Base-by-base conservation (phyloP, 23 tunicate species). In the Oikopleura vanhoeffeni region DNA sequence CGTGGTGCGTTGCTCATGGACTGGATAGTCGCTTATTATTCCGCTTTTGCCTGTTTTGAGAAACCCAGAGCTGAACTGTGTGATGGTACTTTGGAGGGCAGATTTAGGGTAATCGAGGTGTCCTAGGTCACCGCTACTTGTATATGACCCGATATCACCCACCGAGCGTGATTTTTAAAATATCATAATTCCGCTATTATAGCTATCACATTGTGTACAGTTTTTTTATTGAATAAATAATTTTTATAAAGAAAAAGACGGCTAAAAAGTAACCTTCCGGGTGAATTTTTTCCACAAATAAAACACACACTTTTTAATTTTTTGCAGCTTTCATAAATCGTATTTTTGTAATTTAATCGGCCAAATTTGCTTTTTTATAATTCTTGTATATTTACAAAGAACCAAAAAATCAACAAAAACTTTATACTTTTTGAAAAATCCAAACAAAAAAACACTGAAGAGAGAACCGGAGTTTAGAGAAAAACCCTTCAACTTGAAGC, bases 31-130 rank as follows among this genome's bases (percentile, higher is more conserved):
- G 13, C 24, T 49, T 8, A 49, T 49, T 8, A 8, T 49, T 24
- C 64, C 64, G 64, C 64, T 49, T 49, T 49, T 49, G 64, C 64
- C 64, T 49, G 64, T 49, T 49, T 49, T 49, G 64, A 49, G 64
- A 49, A 49, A 49, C 64, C 64, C 64, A 49, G 64, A 49, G 64
- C 64, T 49, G 64, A 49, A 49, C 13, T 24, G 64, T 49, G 64
- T 49, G 64, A 49, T 49, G 64, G 13, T 13, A 8, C 64, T 49
- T 13, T 49, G 64, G 64, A 49, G 64, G 64, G 64, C 24, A 8
- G 64, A 49, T 49, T 49, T 49, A 49, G 64, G 64, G 64, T 49
- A 49, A 49, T 49, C 64, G 64, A 49, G 64, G 64, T 49, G 64
- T 49, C 64, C 64, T 49, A 49, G 64, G 64, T 49, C 64, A 49